A percentile compares a stretch with the other conserved stretches of the same genome.
phyloP scores from a whole-genome alignment of 2,113 vertebrate species.

The Bolborhynchus lineola region DNA sequence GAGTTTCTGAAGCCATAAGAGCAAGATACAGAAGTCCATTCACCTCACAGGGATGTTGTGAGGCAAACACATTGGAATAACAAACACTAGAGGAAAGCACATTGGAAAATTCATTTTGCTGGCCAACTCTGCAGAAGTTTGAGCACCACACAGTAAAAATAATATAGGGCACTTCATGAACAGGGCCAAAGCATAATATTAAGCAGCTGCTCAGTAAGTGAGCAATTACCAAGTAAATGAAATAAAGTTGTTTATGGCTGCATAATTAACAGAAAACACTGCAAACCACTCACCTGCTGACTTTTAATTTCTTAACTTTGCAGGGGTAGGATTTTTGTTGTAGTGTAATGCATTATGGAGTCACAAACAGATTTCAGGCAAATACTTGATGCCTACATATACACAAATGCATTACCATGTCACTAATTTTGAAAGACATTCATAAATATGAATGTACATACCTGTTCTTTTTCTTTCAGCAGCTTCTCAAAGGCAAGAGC shows the following conservation, averaged over 20 bases:
- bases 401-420: not conserved
- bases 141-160: not conserved
- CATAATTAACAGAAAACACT: not conserved
- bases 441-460: constrained; percentile 38
- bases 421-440: not conserved
- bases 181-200: not conserved
- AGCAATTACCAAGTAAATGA: not conserved
- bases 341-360: not conserved
- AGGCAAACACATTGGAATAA: not conserved
- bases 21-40: not conserved
- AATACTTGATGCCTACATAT: not conserved
- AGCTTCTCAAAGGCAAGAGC: constrained; percentile 89
- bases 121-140: not conserved
- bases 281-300: not conserved
- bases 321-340: not conserved
- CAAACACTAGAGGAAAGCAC: not conserved
- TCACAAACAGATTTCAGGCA: not conserved
- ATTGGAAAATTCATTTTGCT: not conserved
- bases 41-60: not conserved
- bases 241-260: not conserved
- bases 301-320: not conserved
- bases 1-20: not conserved
- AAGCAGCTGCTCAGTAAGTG: not conserved
- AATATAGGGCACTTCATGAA: not conserved
- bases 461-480: constrained; percentile 93